These are phyloP conservation scores for Netelia inedita DNA, from an alignment of 2,888 invertebrate species.

Conservation along the genomic window DNA sequence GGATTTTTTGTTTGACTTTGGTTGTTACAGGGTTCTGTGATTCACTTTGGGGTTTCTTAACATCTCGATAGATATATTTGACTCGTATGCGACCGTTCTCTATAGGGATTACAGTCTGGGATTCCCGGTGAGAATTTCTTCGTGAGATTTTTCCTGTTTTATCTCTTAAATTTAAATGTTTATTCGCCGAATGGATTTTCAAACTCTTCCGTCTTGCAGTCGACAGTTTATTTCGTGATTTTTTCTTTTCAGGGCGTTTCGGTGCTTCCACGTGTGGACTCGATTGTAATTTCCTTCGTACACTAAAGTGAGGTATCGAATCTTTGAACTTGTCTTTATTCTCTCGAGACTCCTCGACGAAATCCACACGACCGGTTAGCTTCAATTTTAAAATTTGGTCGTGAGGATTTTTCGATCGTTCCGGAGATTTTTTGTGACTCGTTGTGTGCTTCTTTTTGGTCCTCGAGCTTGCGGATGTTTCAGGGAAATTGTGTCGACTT, in stretches of 20 bases:
- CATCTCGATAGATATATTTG: conserved; percentile 62
- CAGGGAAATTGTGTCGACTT: not conserved
- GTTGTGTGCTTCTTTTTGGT: conserved; percentile 15
- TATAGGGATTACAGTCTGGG: conserved; percentile 60
- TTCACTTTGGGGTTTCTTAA: not conserved
- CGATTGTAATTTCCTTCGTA: conserved; percentile 63
- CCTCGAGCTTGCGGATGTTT: not conserved
- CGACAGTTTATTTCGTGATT: not conserved
- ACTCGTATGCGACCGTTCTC: conserved; percentile 48
- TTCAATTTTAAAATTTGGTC: conserved; percentile 33
- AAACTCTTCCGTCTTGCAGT: not conserved
- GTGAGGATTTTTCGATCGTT: not conserved
- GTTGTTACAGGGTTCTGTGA: not conserved
- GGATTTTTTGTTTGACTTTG: not conserved
- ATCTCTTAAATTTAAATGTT: conserved; percentile 8
- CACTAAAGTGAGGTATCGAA: conserved; percentile 37
- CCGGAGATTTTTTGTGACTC: conserved; percentile 1
- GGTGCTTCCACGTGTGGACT: conserved; percentile 39
- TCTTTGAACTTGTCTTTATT: conserved; percentile 7
- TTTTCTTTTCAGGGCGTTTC: not conserved
- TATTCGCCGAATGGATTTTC: conserved; percentile 20
- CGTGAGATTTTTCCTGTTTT: conserved; percentile 21
- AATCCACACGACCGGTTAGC: conserved; percentile 47
- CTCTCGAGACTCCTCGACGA: conserved; percentile 21
- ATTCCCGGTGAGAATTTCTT: conserved; percentile 9